phyloP scores from a whole-genome alignment of 2,888 invertebrate genomes.

The Sesamia inferens region DNA sequence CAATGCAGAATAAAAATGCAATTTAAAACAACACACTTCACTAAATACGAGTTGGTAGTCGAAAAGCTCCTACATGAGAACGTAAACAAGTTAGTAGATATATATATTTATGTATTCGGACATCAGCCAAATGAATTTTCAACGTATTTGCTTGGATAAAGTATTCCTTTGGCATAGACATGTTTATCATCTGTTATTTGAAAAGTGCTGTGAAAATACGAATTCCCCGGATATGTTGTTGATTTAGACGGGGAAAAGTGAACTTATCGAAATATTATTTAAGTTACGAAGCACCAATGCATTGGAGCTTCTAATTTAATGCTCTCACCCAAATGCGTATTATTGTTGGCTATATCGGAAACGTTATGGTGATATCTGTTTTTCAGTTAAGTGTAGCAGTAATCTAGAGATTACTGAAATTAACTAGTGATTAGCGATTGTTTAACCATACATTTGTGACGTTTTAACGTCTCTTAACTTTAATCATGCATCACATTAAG shows the following conservation, averaged over 20 bases:
- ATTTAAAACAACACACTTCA: background rate
- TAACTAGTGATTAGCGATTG: too few species aligned
- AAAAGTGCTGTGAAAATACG: constrained; percentile 44
- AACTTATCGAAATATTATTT: constrained; percentile 47
- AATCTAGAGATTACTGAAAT: too few species aligned
- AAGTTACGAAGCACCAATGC: constrained; percentile 14
- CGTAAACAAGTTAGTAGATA: background rate
- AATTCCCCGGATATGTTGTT: constrained; percentile 24
- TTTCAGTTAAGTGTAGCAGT: too few species aligned
- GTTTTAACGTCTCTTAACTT: too few species aligned
- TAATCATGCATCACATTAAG: too few species aligned
- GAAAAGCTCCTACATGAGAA: background rate
- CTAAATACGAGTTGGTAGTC: too few species aligned
- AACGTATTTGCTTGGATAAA: constrained; percentile 9
- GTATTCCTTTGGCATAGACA: constrained; percentile 4
- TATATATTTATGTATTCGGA: too few species aligned
- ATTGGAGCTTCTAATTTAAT: constrained; percentile 10
- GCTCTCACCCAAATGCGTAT: background rate
- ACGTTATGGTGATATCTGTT: background rate
- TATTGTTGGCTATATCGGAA: background rate
- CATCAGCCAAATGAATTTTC: background rate
- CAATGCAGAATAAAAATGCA: background rate
- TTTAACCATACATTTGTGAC: too few species aligned
- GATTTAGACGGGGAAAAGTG: constrained; percentile 13
- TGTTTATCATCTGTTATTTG: constrained; percentile 42